Conservation (phyloP, 2,797 vertebrate genomes). For the Poeciliopsis paucimaculata region DNA sequence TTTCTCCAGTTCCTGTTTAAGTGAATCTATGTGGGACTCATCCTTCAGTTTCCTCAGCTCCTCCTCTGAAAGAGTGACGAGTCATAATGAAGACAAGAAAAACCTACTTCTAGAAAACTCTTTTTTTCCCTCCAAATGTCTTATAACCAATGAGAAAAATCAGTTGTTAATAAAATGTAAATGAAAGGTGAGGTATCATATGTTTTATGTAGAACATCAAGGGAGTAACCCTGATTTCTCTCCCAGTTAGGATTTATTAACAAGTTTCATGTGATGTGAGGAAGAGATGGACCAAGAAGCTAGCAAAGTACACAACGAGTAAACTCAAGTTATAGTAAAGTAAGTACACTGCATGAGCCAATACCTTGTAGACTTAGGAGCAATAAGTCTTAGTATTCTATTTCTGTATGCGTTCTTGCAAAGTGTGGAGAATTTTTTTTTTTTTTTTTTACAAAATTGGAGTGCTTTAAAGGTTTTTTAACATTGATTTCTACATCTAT, state of each 20-base stretch:
- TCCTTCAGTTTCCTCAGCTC: constrained; percentile 93
- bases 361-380: not conserved
- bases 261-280: not conserved
- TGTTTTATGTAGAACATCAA: not conserved
- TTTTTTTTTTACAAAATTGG: not conserved
- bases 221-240: not conserved
- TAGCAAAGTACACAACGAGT: not conserved
- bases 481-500: not conserved
- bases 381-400: not conserved
- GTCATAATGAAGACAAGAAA: not conserved
- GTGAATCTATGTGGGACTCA: constrained; percentile 86
- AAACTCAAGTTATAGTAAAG: not conserved
- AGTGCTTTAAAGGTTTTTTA: not conserved
- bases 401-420: not conserved
- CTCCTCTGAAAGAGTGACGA: constrained; percentile 84
- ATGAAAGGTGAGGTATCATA: not conserved
- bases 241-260: not conserved
- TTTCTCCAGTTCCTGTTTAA: constrained; percentile 92
- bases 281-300: not conserved
- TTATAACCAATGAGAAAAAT: not conserved
- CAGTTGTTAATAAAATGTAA: not conserved
- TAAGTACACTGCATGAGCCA: not conserved
- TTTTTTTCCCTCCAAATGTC: not conserved
- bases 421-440: not conserved
- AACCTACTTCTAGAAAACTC: not conserved